These are phyloP conservation scores for Gulo gulo DNA, from an alignment of 2,113 vertebrate species.

Conservation along the genomic window DNA sequence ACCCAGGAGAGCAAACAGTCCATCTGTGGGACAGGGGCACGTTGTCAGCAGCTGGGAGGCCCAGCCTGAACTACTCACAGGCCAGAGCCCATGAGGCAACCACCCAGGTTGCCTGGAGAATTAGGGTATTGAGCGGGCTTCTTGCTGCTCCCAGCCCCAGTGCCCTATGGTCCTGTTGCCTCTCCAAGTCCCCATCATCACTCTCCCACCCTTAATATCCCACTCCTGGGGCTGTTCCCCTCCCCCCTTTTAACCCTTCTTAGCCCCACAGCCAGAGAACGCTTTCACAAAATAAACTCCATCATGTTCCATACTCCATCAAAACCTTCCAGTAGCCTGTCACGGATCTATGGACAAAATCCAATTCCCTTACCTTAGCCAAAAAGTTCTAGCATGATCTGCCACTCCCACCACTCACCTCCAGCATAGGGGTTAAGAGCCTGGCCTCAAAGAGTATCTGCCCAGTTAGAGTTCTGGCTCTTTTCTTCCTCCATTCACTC, in stretches of 20 bases:
- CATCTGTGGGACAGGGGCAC: slow-evolving; percentile 9
- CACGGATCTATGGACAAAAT: background rate
- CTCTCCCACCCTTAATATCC: background rate
- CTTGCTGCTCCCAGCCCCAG: background rate
- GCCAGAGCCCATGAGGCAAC: background rate
- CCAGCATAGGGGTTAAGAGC: background rate
- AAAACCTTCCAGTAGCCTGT: background rate
- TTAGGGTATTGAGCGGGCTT: background rate
- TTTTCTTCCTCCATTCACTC: background rate
- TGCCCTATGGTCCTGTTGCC: background rate
- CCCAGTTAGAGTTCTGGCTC: background rate
- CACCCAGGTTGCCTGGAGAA: slow-evolving; percentile 53
- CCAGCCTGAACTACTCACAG: background rate
- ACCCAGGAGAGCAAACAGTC: slow-evolving; percentile 54
- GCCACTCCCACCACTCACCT: background rate
- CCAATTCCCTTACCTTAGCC: background rate
- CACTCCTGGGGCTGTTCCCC: background rate
- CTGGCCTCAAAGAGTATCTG: background rate
- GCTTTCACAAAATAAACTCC: background rate
- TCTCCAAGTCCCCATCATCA: background rate
- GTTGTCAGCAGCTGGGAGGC: slow-evolving; percentile 37
- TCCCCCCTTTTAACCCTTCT: background rate
- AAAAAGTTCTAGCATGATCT: background rate
- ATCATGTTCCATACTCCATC: background rate
- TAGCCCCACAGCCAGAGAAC: background rate